Base-by-base conservation (phyloP, 2,797 vertebrate genomes). In the Tarsius wallacei region DNA sequence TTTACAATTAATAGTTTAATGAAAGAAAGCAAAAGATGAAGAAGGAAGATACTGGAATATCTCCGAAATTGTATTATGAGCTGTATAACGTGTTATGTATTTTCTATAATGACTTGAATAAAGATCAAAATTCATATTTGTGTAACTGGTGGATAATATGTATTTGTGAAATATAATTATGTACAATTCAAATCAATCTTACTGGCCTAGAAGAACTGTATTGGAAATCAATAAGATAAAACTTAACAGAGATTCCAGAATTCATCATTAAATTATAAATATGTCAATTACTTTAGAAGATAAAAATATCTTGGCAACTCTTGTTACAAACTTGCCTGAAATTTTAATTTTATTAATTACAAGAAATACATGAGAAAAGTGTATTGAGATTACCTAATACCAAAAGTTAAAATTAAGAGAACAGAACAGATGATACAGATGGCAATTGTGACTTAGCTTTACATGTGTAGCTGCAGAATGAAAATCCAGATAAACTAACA, bases 371-470 rank as follows among this genome's bases (percentile, higher is more conserved):
- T 13, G 28, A 66, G 9, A 2, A 78, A 68, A 49, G 71, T 64
- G 9, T 61, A 8, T 55, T 71, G 21, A 91, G 80, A 80, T 96
- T 1, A 26, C 7, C 42, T n/a, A 64, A 5, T 36, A 8, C 2
- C 7, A 21, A 83, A 82, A 92, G 42, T 86, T 88, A 77, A 81
- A 95, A 76, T 80, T 33, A 92, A 90, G 1, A 68, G 3, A 78
- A 51, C 11, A 84, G 59, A 71, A 76, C 71, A 76, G 15, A 90
- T 24, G 1, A 9, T 1, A 26, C 66, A 93, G 22, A 11, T 59
- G 78, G 7, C 10, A 61, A 10, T 63, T 59, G 1, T 53, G 2
- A 4, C 4, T 96, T 90, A 83, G 10, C 4, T 88, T 85, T 74
- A 64, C 5, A n/a, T 17, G 4, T 47, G 1, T 57, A 78, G 0